Base-by-base conservation (phyloP, 64 coral and sea anemone species). In the Stylophora pistillata region DNA sequence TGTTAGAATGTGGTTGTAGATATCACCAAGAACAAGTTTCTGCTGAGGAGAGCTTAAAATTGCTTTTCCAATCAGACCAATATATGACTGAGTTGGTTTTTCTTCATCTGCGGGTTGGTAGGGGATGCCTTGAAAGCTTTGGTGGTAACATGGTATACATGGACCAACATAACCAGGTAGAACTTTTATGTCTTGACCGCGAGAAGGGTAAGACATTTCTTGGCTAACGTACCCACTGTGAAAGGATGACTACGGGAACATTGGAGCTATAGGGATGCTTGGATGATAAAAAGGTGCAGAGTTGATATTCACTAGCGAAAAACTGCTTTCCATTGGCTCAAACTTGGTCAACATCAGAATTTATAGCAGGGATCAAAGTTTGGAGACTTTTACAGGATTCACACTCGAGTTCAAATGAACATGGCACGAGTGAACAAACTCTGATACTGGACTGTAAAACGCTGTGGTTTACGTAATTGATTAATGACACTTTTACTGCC, bases 81-180 rank as follows among this genome's bases (percentile, higher is more conserved):
- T 91, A 69, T 91, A 91, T 30, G 89, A 91, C 55, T 91, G 89
- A 58, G 78, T 91, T 76, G 89, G 89, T 76, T 91, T 91, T 27
- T 91, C 79, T 15, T 91, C 78, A 83, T 74, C 79, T 37, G 53
- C 84, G 69, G 16, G 13, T 64, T 91, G 70, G 26, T 84, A 79
- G n/a, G 55, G 56, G 13, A 79, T 79, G 13, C 55, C 77, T 59
- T 79, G 55, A 58, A 60, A 60, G 21, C 26, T 15, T 30, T 55
- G 55, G 26, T 79, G 77, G 31, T 79, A 60, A 60, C 55, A 79
- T 28, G 37, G 37, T 4, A 47, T 47, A 47, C 37, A 47, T 7
- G 15, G 55, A 26, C 25, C 32, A 5, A 29, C 31, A 60, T 79
- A 17, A 79, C 25, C 77, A 1, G 77, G 56, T n/a, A 31, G 31